These are phyloP conservation scores for Scotopteryx bipunctaria DNA, from an alignment of 2,888 invertebrate genomes.

Conservation along the genomic window DNA sequence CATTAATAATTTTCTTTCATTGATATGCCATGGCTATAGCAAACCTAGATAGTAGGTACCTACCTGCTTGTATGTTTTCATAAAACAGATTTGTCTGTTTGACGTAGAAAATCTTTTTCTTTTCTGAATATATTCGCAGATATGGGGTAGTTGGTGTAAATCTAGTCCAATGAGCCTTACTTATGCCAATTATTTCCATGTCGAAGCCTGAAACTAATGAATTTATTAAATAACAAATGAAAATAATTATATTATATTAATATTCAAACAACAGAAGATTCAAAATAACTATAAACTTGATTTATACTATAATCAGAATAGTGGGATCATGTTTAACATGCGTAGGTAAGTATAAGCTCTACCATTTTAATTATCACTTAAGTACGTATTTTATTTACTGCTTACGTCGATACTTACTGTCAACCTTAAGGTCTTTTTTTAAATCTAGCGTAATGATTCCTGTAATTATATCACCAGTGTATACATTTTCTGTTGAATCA, in stretches of 20 bases:
- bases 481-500: slow-evolving; percentile 63
- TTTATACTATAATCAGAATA: no score
- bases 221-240: no score
- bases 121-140: slow-evolving; percentile 67
- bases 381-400: neutral
- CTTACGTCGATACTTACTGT: slow-evolving; percentile 49
- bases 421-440: slow-evolving; percentile 56
- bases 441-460: slow-evolving; percentile 65
- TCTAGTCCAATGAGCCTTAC: slow-evolving; percentile 70
- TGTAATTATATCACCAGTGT: slow-evolving; percentile 70
- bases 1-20: no score
- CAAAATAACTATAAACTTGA: no score
- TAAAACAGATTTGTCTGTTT: slow-evolving; percentile 53
- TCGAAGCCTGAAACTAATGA: slow-evolving; percentile 59
- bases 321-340: no score
- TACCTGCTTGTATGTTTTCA: slow-evolving; percentile 48
- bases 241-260: no score
- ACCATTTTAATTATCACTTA: no score
- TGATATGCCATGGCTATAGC: no score
- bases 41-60: neutral
- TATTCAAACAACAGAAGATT: no score
- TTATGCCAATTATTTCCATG: slow-evolving; percentile 59
- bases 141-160: slow-evolving; percentile 65
- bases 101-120: slow-evolving; percentile 56
- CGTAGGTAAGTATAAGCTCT: no score